Evolutionary conservation across 2,888 invertebrate species (phyloP), one percentile per base, ranked within the genome.

Genomic region (Sinopyrophorus schimmeli): DNA sequence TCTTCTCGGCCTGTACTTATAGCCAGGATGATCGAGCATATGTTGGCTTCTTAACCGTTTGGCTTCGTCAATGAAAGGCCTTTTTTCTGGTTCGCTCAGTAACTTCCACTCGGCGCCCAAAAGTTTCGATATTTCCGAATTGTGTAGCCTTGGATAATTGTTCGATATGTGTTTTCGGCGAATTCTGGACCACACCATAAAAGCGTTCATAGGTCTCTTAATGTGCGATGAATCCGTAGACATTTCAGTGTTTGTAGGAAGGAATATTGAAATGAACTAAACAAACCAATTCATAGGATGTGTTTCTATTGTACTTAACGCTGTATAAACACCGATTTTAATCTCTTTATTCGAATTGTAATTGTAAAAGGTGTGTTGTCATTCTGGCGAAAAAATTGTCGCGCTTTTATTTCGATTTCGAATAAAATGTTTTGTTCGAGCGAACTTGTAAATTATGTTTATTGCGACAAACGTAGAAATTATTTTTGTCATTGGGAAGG

Each of bases 201-300:
- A 92, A 2, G 92, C 92, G 72, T 93, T 93, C 93, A 93, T 93
- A 1, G 93, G 93, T 59, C 93, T 79, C 73, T 96, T 96, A 62
- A 96, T 92, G 71, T 93, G 92, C 70, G 87, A 87, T 60, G 75
- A 44, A 35, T 44, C 35, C 26, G 37, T 24, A n/a, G 41, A 40
- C 46, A 46, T 46, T 21, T 32, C 12, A 9, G 6, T 49, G 47
- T 23, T 47, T 32, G 40, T 32, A 38, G 11, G 32, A 47, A 31
- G 34, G 39, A 32, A 47, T 53, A 53, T 50, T 50, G 53, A 62
- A 61, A 60, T 57, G 59, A 53, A 63, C 65, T 64, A n/a, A n/a
- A n/a, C n/a, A n/a, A 60, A 59, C 44, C 54, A 59, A 61, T 64
- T 57, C 57, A 65, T 62, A 60, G 60, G 59, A 62, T 61, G 62